phyloP scores from a whole-genome alignment of 1,140 invertebrate species.

The Lysiphlebus fabarum region DNA sequence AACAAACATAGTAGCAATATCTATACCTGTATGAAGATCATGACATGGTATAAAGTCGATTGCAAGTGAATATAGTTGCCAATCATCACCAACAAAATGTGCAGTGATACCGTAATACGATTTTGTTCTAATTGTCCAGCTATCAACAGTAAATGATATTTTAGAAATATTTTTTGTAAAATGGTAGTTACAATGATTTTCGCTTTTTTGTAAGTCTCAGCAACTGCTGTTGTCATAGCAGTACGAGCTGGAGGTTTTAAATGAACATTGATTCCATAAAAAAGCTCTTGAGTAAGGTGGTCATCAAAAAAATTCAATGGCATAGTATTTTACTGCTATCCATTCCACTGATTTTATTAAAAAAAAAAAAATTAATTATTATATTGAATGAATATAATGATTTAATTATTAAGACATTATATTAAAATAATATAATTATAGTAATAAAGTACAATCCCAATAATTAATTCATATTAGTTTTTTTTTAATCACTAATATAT shows the following conservation, averaged over 20 bases:
- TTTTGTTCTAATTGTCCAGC: slow-evolving; percentile 18
- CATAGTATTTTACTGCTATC: slow-evolving; percentile 17
- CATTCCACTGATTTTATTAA: slow-evolving; percentile 1
- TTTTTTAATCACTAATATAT: too few relatives aligned
- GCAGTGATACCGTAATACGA: slow-evolving; percentile 21
- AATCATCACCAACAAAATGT: slow-evolving; percentile 20
- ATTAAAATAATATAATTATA: too few relatives aligned
- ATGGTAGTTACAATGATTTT: slow-evolving; percentile 6
- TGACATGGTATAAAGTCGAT: slow-evolving; percentile 21
- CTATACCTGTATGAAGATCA: slow-evolving; percentile 14
- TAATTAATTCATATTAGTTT: too few relatives aligned
- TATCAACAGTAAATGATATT: slow-evolving; percentile 21
- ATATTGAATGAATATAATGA: too few relatives aligned
- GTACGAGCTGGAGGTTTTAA: not conserved
- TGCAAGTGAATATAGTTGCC: slow-evolving; percentile 17
- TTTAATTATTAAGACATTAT: too few relatives aligned
- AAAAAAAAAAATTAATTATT: too few relatives aligned
- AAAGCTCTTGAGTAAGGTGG: slow-evolving; percentile 1
- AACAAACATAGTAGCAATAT: slow-evolving; percentile 17
- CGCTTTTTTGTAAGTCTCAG: slow-evolving; percentile 9
- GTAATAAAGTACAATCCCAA: too few relatives aligned
- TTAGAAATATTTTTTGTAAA: slow-evolving; percentile 17
- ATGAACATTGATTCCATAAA: not conserved
- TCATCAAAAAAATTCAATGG: slow-evolving; percentile 23
- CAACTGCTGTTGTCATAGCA: slow-evolving; percentile 1